Evolutionary conservation across 2,888 invertebrate genomes (phyloP), one percentile per base, ranked within the genome.

Genomic region (Melanchra persicariae): DNA sequence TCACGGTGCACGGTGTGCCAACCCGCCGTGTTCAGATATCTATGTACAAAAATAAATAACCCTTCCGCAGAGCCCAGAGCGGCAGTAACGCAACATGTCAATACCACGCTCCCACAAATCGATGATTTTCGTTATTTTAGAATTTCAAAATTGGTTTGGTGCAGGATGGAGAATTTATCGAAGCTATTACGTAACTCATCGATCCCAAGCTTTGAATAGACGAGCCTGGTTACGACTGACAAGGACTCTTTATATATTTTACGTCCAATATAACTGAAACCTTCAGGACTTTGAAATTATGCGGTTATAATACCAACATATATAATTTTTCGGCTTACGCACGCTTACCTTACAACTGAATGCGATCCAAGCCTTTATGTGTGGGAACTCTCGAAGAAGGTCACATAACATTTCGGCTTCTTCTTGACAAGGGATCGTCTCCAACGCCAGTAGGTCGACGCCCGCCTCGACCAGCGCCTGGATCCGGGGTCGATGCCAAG

Each of bases 361-460:
- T 2, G 98, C 96, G 22, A 99, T 94, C 99, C 99, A 99, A 24
- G 98, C 98, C 91, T 98, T 98, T 0, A 97, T 95, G 61, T 96
- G 93, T 1, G 98, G 98, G 92, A 97, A 98, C 84, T 98, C 97
- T 79, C 97, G 97, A 34, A 99, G 93, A 87, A 99, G 95, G 76
- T 98, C 97, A 30, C 98, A 96, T 37, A 99, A 92, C 90, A 98
- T 98, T 90, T 98, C 97, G 0, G 98, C 99, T 94, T 99, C 99
- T 86, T 97, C 96, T 88, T 97, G 96, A 82, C 98, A 98, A 10
- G 99, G 99, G 86, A 99, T 98, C 0, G 99, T 99, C 93, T 99
- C 99, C 83, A 99, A 94, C 1, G 98, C 99, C 78, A 99, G 92
- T 9, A 98, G 91, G 92, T 99, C 98, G 2, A 98, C 98, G 0